Conservation (phyloP, 2,113 vertebrate species). For the Atrichornis clamosus region DNA sequence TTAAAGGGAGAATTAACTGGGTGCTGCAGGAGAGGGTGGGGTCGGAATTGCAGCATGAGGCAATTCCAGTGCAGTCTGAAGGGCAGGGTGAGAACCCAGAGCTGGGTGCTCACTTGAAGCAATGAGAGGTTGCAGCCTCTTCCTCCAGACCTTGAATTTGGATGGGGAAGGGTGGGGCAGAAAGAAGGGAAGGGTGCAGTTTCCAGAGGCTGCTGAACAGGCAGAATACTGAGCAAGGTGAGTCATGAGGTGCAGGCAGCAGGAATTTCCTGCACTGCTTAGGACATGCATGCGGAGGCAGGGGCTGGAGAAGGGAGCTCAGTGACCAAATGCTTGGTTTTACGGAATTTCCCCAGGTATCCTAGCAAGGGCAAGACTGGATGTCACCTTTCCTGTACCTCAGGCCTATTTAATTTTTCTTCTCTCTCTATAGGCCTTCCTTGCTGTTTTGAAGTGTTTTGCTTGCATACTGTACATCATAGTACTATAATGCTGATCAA, state of each 20-base stretch:
- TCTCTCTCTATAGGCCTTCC: background rate
- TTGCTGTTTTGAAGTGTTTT: background rate
- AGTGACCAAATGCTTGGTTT: background rate
- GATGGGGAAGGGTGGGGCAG: slow-evolving; percentile 43
- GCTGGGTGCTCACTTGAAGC: background rate
- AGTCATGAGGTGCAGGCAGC: slow-evolving; percentile 31
- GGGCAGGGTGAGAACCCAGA: slow-evolving; percentile 1
- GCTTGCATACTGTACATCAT: background rate
- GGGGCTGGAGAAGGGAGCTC: background rate
- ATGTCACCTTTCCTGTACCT: background rate
- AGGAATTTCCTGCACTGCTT: slow-evolving; percentile 42
- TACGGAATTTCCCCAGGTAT: background rate
- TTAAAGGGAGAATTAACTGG: background rate
- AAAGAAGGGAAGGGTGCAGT: background rate
- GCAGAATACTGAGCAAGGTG: slow-evolving; percentile 28
- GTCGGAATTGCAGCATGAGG: background rate
- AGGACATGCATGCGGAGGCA: background rate
- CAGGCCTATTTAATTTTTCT: background rate
- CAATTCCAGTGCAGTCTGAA: background rate
- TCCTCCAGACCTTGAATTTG: background rate
- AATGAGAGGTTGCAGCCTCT: background rate
- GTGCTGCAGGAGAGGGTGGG: slow-evolving; percentile 41
- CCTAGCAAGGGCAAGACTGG: background rate
- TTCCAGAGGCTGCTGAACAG: slow-evolving; percentile 35
- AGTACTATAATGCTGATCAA: background rate